phyloP scores from a whole-genome alignment of 2,113 vertebrate genomes.

The Edolisoma coerulescens region DNA sequence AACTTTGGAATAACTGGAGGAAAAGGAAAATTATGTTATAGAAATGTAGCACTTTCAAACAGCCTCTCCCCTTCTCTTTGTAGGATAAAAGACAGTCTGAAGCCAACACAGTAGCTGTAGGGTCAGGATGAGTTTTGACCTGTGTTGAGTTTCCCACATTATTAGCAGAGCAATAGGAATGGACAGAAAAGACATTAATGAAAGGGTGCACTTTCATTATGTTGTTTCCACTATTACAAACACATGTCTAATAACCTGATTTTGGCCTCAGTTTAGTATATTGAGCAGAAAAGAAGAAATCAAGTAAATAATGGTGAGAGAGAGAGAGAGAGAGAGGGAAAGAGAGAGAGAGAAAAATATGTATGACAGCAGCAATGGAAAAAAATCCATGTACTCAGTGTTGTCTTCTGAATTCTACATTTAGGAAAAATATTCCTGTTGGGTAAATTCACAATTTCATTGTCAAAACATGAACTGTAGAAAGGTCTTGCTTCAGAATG shows the following conservation, averaged over 20 bases:
- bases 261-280: background rate
- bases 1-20: background rate
- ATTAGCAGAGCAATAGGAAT: background rate
- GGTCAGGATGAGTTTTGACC: conserved; percentile 30
- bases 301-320: background rate
- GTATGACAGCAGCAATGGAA: background rate
- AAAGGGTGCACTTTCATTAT: background rate
- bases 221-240: background rate
- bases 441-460: background rate
- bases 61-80: background rate
- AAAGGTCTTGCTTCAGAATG: background rate
- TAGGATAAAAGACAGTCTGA: background rate
- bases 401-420: background rate
- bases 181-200: background rate
- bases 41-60: background rate
- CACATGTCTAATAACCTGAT: background rate
- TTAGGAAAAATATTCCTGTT: background rate
- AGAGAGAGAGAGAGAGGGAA: background rate
- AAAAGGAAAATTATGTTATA: background rate
- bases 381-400: background rate
- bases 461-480: background rate
- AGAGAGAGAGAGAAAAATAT: background rate
- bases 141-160: background rate
- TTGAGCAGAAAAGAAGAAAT: background rate
- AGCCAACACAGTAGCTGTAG: background rate